Percentiles rank a stretch among this genome's conserved stretches.
Evolutionary conservation across 2,888 invertebrate species (phyloP).

Genomic region (Galerucella pusilla): DNA sequence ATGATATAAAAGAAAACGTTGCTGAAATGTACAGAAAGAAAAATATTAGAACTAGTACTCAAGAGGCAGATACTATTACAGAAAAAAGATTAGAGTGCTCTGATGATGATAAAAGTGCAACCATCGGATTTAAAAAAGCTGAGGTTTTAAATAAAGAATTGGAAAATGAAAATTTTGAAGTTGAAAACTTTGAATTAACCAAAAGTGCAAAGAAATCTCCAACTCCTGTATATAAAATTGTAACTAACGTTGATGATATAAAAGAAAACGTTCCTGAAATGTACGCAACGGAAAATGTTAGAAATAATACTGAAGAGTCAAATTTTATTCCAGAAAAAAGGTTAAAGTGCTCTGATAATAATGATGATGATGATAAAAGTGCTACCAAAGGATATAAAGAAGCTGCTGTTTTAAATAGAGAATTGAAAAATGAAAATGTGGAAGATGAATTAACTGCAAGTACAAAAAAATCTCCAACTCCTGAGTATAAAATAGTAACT

Average conservation of each 20-base stretch:
- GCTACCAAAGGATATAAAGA: background rate
- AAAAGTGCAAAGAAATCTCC: background rate
- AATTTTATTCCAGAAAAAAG: background rate
- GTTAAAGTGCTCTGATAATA: background rate
- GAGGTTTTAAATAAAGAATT: background rate
- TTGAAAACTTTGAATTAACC: background rate
- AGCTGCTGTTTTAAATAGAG: background rate
- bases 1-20: background rate
- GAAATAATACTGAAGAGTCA: too few species aligned
- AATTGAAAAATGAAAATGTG: background rate
- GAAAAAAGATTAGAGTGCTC: background rate
- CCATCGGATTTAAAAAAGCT: background rate
- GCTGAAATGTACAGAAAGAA: background rate
- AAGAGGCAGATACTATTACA: background rate
- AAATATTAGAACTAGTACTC: background rate
- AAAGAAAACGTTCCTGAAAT: too few species aligned
- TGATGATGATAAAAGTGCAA: background rate
- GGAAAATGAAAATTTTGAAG: background rate
- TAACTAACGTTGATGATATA: too few species aligned
- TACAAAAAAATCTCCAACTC: background rate
- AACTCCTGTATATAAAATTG: too few species aligned
- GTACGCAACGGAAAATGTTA: background rate
- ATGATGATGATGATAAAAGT: background rate
- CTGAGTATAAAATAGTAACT: too few species aligned
- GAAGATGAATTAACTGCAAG: background rate